Evolutionary conservation across 2,797 vertebrate species (phyloP).

Genomic region (Acipenser oxyrinchus): DNA sequence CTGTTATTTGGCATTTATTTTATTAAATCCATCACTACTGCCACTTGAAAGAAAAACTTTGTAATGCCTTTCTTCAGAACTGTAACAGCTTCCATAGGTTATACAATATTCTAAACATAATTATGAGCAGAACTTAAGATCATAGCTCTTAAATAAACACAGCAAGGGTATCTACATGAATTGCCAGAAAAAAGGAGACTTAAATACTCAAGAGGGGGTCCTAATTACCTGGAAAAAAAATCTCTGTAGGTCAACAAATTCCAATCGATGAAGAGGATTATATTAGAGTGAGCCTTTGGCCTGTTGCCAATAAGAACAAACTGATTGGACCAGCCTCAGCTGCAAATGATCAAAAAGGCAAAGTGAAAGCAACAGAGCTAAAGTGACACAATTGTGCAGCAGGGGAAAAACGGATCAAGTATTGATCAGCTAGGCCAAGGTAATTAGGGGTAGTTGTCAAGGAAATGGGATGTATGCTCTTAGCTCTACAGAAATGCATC

Average conservation of each 20-base stretch:
- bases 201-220: slow-evolving; percentile 59
- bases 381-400: slow-evolving; percentile 72
- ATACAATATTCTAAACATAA: too few relatives aligned
- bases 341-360: slow-evolving; percentile 64
- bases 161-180: neutral
- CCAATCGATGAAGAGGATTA: slow-evolving; percentile 85
- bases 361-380: slow-evolving; percentile 63
- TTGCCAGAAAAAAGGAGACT: slow-evolving; percentile 9
- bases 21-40: too few relatives aligned
- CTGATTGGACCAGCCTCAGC: slow-evolving; percentile 67
- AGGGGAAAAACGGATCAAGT: slow-evolving; percentile 61
- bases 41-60: too few relatives aligned
- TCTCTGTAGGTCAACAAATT: slow-evolving; percentile 84
- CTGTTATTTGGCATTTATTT: too few relatives aligned
- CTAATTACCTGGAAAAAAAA: slow-evolving; percentile 82
- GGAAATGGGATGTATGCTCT: slow-evolving; percentile 52
- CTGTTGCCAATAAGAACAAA: slow-evolving; percentile 75
- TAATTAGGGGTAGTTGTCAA: slow-evolving; percentile 63
- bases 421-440: slow-evolving; percentile 67
- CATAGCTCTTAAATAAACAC: neutral
- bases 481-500: slow-evolving; percentile 55
- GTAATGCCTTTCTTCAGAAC: too few relatives aligned
- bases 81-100: too few relatives aligned
- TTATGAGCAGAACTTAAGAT: too few relatives aligned
- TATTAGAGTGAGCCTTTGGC: slow-evolving; percentile 77